Conservation (phyloP, 1,140 invertebrate genomes). For the Vanessa atalanta region DNA sequence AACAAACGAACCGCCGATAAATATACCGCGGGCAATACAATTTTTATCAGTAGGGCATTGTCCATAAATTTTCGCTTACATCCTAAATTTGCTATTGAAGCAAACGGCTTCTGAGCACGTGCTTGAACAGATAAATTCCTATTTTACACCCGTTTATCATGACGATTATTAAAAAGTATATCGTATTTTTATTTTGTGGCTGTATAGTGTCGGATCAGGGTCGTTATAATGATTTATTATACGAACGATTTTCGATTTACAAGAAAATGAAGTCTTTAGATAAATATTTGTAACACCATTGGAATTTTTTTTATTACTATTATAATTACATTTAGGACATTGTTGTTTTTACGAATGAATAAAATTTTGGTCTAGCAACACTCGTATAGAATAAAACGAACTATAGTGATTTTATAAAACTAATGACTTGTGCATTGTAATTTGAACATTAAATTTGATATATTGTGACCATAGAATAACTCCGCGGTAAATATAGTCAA, state of each 20-base stretch:
- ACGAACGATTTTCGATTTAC: conserved; percentile 14
- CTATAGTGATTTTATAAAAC: neutral
- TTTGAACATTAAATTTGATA: conserved; percentile 13
- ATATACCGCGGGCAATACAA: conserved; percentile 63
- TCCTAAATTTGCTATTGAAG: conserved; percentile 59
- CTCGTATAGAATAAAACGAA: conserved; percentile 6
- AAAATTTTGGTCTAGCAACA: neutral
- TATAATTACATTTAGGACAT: no score
- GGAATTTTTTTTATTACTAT: no score
- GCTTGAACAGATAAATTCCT: conserved; percentile 57
- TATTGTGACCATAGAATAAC: conserved; percentile 21
- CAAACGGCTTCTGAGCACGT: conserved; percentile 53
- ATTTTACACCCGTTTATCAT: conserved; percentile 54
- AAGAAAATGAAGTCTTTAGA: neutral
- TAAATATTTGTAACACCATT: no score
- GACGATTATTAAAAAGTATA: conserved; percentile 53
- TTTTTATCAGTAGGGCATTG: conserved; percentile 66
- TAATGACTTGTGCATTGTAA: neutral
- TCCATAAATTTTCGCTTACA: conserved; percentile 72
- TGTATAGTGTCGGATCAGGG: conserved; percentile 24
- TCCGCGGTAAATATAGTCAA: conserved; percentile 24
- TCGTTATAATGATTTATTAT: conserved; percentile 37
- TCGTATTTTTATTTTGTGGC: conserved; percentile 26
- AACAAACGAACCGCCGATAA: conserved; percentile 57
- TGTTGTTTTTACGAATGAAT: neutral